Conservation (phyloP, 2,113 vertebrate genomes). For the Gopherus evgoodei region DNA sequence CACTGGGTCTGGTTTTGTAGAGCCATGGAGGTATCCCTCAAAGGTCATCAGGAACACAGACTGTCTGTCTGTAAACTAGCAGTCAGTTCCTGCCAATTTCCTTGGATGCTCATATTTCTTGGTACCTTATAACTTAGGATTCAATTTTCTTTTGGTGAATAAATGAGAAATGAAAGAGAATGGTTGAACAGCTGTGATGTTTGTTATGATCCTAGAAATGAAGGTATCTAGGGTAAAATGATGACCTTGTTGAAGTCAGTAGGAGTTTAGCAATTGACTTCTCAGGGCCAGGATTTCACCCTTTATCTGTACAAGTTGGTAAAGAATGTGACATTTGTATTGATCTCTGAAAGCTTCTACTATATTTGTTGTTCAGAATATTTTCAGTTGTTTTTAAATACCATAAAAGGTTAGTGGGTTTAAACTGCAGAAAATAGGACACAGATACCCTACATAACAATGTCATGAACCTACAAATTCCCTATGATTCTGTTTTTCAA, state of each 20-base stretch:
- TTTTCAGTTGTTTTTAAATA: slow-evolving; percentile 56
- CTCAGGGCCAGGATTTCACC: slow-evolving; percentile 15
- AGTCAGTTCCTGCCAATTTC: slow-evolving; percentile 66
- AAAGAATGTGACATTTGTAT: slow-evolving; percentile 5
- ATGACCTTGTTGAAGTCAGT: slow-evolving; percentile 29
- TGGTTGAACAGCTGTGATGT: slow-evolving; percentile 33
- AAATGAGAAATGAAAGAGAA: slow-evolving; percentile 53
- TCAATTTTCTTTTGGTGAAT: slow-evolving; percentile 51
- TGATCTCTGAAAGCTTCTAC: slow-evolving; percentile 37
- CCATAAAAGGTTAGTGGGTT: slow-evolving; percentile 31
- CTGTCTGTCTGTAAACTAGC: slow-evolving; percentile 61
- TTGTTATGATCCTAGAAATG: slow-evolving; percentile 35
- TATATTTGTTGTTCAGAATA: slow-evolving; percentile 39
- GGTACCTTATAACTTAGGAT: slow-evolving; percentile 56
- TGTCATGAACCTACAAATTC: neutral
- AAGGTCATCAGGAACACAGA: slow-evolving; percentile 70
- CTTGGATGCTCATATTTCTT: slow-evolving; percentile 63
- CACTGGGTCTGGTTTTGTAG: slow-evolving; percentile 45
- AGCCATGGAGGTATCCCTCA: slow-evolving; percentile 26
- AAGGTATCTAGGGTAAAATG: neutral
- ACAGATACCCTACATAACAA: slow-evolving; percentile 19
- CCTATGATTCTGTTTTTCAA: neutral
- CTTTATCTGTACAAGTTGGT: slow-evolving; percentile 26
- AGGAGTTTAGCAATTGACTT: slow-evolving; percentile 24
- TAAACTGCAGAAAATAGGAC: slow-evolving; percentile 39